Percentiles rank a stretch among this genome's conserved stretches.
phyloP scores from a whole-genome alignment of 1,140 invertebrate species.

The Batillaria attramentaria region DNA sequence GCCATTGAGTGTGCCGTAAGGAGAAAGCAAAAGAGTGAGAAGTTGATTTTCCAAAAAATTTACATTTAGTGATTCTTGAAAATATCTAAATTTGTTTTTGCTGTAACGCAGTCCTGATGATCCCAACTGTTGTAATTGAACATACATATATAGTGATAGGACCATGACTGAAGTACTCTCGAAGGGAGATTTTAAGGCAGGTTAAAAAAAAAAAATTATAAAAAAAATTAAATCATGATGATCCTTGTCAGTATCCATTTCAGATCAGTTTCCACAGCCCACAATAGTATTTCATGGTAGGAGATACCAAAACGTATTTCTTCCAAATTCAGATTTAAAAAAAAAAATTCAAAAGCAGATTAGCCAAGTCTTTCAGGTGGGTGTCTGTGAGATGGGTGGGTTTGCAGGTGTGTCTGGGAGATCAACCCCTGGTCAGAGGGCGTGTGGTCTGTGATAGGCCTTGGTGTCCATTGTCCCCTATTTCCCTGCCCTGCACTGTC shows the following conservation, averaged over 20 bases:
- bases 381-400: not conserved
- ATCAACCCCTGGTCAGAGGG: constrained; percentile 3
- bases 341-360: not conserved
- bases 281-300: not conserved
- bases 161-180: too few relatives aligned
- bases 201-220: not conserved
- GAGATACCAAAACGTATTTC: not conserved
- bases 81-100: not conserved
- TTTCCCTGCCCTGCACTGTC: not conserved
- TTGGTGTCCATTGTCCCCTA: not conserved
- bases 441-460: constrained; percentile 32
- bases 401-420: not conserved
- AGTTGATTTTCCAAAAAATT: not conserved
- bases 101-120: not conserved
- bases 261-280: too few relatives aligned
- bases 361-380: too few relatives aligned
- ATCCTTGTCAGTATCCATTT: not conserved
- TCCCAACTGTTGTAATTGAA: not conserved
- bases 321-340: not conserved
- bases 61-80: not conserved
- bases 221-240: too few relatives aligned
- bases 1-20: not conserved
- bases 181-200: not conserved
- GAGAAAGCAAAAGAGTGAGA: not conserved
- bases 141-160: too few relatives aligned